A percentile compares a stretch with the other conserved stretches of the same genome.
phyloP scores from a whole-genome alignment of 2,888 invertebrate species.

The Rhamphomyia laevipes region DNA sequence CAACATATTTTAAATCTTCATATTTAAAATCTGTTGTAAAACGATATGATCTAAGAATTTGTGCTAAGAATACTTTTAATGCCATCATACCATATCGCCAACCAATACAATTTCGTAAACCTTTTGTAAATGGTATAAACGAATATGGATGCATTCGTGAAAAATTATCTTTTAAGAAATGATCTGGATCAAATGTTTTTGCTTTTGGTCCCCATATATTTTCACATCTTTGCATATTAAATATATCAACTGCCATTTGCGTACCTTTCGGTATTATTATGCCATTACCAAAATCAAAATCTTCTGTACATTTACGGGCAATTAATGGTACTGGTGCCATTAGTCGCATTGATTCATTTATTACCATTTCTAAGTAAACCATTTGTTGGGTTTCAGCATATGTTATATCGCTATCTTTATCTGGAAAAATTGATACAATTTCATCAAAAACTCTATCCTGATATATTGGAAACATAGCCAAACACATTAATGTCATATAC shows the following conservation, averaged over 20 bases:
- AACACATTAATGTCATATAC: constrained; percentile 29
- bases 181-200: constrained; percentile 25
- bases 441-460: constrained; percentile 28
- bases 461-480: constrained; percentile 30
- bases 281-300: constrained; percentile 21
- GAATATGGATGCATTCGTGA: constrained; percentile 25
- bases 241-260: constrained; percentile 30
- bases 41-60: constrained; percentile 21
- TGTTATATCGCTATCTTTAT: constrained; percentile 12
- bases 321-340: constrained; percentile 33
- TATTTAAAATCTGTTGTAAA: background rate
- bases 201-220: constrained; percentile 30
- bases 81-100: constrained; percentile 1
- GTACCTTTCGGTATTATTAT: constrained; percentile 27
- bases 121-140: constrained; percentile 34
- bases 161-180: constrained; percentile 25
- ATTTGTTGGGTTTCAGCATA: constrained; percentile 25
- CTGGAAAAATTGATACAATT: constrained; percentile 20
- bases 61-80: background rate
- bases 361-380: constrained; percentile 29
- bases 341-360: constrained; percentile 32
- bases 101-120: constrained; percentile 33
- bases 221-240: constrained; percentile 28
- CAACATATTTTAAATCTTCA: background rate
- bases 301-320: constrained; percentile 23